Base-by-base conservation (phyloP, 2,888 invertebrate species). In the Venusia cambrica region DNA sequence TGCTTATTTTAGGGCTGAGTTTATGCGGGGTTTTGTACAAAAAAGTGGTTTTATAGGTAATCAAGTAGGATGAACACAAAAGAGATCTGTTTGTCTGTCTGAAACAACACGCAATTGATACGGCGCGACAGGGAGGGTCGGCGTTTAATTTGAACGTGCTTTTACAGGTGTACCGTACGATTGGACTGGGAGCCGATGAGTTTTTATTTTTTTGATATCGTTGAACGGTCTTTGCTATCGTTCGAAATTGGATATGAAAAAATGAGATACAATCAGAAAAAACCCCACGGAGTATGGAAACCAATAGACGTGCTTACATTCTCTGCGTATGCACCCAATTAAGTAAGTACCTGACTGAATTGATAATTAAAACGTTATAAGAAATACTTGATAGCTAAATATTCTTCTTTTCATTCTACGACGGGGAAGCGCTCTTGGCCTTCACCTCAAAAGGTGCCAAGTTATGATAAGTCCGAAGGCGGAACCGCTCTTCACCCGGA, bases 71-170 rank as follows among this genome's bases (percentile, higher is more conserved):
- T 32, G 31, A 62, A 70, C 60, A 74, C 67, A 73, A 64, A n/a
- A 70, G 65, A 71, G 61, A 64, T 73, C 61, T 73, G 76, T 79
- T 70, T 73, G 78, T 78, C 62, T 68, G 73, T 72, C 71, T 80
- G 78, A 62, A 76, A 77, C 72, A 79, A 79, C 76, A 73, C 62
- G 62, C 68, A 67, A 40, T 70, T 74, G 78, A 78, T 77, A 73
- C 58, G 63, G 67, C 57, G 63, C 62, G 64, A 69, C 68, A 71
- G 73, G 74, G 63, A 63, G 57, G 54, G 57, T 55, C 26, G 15
- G 54, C 65, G 63, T 73, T 72, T 65, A 68, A 72, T 77, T 73
- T 66, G 55, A 54, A 51, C 45, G 46, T 47, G 48, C 43, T 51
- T 42, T 47, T 36, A 38, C 51, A 51, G 41, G 40, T 39, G 48